phyloP scores from a whole-genome alignment of 2,888 invertebrate species.

The Napeogenes sylphis region DNA sequence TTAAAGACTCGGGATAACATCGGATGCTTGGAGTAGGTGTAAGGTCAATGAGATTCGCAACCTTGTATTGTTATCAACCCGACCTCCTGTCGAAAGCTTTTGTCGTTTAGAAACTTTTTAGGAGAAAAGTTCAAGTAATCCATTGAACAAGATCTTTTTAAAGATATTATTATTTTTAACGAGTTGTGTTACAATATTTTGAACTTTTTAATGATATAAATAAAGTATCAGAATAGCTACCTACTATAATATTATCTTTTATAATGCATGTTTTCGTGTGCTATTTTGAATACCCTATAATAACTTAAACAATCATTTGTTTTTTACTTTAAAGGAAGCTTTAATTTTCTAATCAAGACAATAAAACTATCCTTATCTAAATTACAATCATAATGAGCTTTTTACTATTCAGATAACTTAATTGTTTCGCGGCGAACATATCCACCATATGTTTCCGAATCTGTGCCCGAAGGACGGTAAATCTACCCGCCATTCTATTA shows the following conservation, averaged over 20 bases:
- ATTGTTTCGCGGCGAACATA: constrained; percentile 16
- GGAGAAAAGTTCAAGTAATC: constrained; percentile 7
- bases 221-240: no score
- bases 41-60: constrained; percentile 29
- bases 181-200: background rate
- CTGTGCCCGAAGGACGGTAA: constrained; percentile 44
- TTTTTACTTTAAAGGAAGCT: no score
- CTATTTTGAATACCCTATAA: no score
- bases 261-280: no score
- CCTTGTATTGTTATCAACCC: constrained; percentile 26
- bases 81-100: constrained; percentile 15
- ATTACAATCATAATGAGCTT: constrained; percentile 8
- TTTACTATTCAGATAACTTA: constrained; percentile 12
- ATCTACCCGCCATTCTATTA: constrained; percentile 63
- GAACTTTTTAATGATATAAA: no score
- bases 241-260: no score
- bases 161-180: constrained; percentile 7
- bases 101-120: constrained; percentile 22
- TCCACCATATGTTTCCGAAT: constrained; percentile 12
- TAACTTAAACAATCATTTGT: no score
- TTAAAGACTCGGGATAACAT: constrained; percentile 27
- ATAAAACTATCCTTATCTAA: constrained; percentile 8
- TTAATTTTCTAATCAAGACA: background rate
- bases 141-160: background rate
- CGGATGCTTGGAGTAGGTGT: constrained; percentile 24